Evolutionary conservation across 2,113 vertebrate genomes (phyloP).

Genomic region (Regulus satrapa): DNA sequence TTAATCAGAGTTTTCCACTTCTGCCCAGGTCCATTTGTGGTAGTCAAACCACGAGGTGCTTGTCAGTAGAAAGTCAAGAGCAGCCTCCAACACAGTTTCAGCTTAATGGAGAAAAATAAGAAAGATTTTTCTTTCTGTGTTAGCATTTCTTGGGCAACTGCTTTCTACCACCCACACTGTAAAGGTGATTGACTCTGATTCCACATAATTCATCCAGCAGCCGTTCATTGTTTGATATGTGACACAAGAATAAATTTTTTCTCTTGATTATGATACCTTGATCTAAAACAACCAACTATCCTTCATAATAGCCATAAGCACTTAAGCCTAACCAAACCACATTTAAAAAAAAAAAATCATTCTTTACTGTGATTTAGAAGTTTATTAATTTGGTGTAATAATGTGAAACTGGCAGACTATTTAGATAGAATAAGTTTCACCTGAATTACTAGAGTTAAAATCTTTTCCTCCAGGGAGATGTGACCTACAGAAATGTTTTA

Average conservation of each 20-base stretch:
- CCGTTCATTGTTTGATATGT: not conserved
- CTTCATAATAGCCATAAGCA: not conserved
- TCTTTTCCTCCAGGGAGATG: not conserved
- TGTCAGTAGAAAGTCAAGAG: not conserved
- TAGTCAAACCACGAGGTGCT: not conserved
- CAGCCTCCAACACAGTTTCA: not conserved
- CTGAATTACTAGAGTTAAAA: slow-evolving; percentile 17
- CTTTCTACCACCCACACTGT: not conserved
- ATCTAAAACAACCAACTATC: not conserved
- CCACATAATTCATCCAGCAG: not conserved
- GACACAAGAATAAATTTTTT: not conserved
- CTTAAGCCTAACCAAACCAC: slow-evolving; percentile 5
- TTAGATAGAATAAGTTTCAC: not conserved
- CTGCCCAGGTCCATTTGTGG: not conserved
- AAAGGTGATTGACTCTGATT: not conserved
- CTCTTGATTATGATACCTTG: not conserved
- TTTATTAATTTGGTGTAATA: not conserved
- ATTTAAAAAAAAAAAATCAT: not conserved
- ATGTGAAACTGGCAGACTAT: not conserved
- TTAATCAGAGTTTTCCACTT: not conserved
- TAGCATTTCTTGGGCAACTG: not conserved
- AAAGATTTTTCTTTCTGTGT: not conserved
- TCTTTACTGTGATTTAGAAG: not conserved
- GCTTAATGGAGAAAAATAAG: not conserved
- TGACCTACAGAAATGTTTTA: not conserved